phyloP scores from a whole-genome alignment of 2,797 vertebrate genomes.

The Gymnoscopelus microlampas region DNA sequence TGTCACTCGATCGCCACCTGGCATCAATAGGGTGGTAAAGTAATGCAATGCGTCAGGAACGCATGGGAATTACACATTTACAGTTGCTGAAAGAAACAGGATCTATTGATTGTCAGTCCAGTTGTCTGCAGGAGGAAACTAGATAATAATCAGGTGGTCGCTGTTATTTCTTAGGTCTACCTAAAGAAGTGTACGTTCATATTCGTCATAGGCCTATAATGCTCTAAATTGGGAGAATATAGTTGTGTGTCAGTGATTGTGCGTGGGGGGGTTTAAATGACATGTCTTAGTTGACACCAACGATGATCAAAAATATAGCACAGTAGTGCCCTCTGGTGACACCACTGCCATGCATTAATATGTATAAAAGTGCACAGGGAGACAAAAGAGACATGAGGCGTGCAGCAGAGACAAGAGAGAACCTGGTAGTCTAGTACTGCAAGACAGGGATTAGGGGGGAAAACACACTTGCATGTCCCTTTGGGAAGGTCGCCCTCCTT shows the following conservation, averaged over 20 bases:
- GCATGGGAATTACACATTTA: too few species aligned
- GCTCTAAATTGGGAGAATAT: too few species aligned
- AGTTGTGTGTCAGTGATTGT: too few species aligned
- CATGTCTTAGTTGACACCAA: conserved; percentile 49
- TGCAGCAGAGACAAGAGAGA: conserved; percentile 22
- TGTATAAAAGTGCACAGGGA: conserved; percentile 43
- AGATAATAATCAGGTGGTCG: too few species aligned
- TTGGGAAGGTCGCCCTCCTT: conserved; percentile 65
- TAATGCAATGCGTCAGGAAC: too few species aligned
- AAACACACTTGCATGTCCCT: conserved; percentile 36
- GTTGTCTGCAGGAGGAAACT: too few species aligned
- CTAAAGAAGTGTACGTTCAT: background rate
- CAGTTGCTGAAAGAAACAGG: too few species aligned
- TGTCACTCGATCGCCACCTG: conserved; percentile 43
- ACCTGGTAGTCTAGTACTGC: conserved; percentile 8
- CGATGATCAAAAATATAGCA: conserved; percentile 73
- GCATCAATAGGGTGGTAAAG: conserved; percentile 10
- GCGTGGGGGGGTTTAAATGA: conserved; percentile 46
- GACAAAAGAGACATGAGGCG: conserved; percentile 48
- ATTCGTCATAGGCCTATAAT: too few species aligned
- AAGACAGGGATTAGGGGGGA: conserved; percentile 3
- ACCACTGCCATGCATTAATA: conserved; percentile 74
- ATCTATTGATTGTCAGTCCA: too few species aligned
- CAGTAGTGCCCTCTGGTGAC: conserved; percentile 83
- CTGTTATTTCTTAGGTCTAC: background rate